These are phyloP conservation scores for Ctenopoma multispine DNA, from an alignment of 2,797 vertebrate species.

Conservation along the genomic window DNA sequence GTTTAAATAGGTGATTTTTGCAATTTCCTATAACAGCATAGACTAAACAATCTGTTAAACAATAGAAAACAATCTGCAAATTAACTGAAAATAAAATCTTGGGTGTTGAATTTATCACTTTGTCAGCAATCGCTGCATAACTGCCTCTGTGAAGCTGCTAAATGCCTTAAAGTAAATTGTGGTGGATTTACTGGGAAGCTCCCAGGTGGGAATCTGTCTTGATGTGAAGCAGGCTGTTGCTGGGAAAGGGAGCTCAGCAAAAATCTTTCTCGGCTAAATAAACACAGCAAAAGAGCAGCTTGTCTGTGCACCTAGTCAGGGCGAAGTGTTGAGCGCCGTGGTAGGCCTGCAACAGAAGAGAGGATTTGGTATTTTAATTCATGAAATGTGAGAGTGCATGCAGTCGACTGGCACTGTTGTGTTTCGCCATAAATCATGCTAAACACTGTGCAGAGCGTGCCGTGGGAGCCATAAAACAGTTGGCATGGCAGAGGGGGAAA, in stretches of 20 bases:
- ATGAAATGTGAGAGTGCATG: conserved; percentile 26
- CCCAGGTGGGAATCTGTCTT: conserved; percentile 2
- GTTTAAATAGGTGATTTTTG: not conserved
- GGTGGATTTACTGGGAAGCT: conserved; percentile 16
- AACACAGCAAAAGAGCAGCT: too few species aligned
- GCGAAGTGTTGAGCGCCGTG: conserved; percentile 1
- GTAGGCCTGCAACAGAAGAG: conserved; percentile 12
- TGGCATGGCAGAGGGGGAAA: conserved; percentile 18
- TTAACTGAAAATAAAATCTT: not conserved
- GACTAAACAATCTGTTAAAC: not conserved
- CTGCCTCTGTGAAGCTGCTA: not conserved
- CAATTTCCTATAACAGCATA: not conserved
- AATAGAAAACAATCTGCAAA: not conserved
- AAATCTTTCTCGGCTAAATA: too few species aligned
- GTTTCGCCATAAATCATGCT: conserved; percentile 47
- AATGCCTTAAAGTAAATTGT: not conserved
- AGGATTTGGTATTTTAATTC: conserved; percentile 17
- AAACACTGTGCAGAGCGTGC: conserved; percentile 19
- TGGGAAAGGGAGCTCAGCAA: too few species aligned
- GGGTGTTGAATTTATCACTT: too few species aligned
- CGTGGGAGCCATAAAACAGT: conserved; percentile 39
- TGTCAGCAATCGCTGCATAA: not conserved
- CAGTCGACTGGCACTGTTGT: conserved; percentile 39
- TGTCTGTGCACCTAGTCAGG: too few species aligned
- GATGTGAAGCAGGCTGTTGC: conserved; percentile 3